These are phyloP conservation scores for Sycophila sp. DNA, from an alignment of 1,140 invertebrate species.

Conservation along the genomic window DNA sequence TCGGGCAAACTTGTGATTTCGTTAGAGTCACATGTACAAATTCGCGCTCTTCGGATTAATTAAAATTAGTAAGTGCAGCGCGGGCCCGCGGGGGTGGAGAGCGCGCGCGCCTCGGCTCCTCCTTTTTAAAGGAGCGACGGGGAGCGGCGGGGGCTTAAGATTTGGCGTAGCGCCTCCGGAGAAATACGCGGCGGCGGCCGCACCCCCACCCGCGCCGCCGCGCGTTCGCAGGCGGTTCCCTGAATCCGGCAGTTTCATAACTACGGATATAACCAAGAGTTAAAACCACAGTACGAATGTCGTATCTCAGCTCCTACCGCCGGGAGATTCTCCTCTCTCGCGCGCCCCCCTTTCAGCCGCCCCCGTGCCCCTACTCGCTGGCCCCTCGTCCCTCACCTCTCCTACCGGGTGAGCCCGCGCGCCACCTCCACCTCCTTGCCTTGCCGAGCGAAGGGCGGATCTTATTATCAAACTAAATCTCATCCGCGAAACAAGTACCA, in stretches of 20 bases:
- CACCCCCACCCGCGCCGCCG: no score
- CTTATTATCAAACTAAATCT: slow-evolving; percentile 65
- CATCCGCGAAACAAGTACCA: slow-evolving; percentile 60
- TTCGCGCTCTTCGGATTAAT: slow-evolving; percentile 29
- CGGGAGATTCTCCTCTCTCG: slow-evolving; percentile 22
- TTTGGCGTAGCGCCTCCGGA: slow-evolving; percentile 6
- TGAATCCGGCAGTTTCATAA: slow-evolving; percentile 64
- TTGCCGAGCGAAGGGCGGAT: slow-evolving; percentile 49
- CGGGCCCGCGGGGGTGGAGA: no score
- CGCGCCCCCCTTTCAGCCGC: neutral
- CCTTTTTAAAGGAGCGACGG: slow-evolving; percentile 19
- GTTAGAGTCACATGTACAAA: neutral
- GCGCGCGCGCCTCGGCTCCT: no score
- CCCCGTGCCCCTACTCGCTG: neutral
- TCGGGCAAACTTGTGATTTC: no score
- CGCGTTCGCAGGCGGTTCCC: slow-evolving; percentile 42
- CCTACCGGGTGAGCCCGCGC: no score
- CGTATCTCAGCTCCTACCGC: slow-evolving; percentile 60
- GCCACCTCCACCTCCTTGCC: slow-evolving; percentile 34
- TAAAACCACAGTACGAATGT: slow-evolving; percentile 66
- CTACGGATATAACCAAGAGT: slow-evolving; percentile 64
- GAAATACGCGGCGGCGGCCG: neutral
- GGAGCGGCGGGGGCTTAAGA: slow-evolving; percentile 19
- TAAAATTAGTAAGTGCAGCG: slow-evolving; percentile 36
- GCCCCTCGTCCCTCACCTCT: slow-evolving; percentile 24